A percentile compares a stretch with the other conserved stretches of the same genome.
Conservation (phyloP, 2,888 invertebrate genomes). For the Phrixothrix hirtus region DNA sequence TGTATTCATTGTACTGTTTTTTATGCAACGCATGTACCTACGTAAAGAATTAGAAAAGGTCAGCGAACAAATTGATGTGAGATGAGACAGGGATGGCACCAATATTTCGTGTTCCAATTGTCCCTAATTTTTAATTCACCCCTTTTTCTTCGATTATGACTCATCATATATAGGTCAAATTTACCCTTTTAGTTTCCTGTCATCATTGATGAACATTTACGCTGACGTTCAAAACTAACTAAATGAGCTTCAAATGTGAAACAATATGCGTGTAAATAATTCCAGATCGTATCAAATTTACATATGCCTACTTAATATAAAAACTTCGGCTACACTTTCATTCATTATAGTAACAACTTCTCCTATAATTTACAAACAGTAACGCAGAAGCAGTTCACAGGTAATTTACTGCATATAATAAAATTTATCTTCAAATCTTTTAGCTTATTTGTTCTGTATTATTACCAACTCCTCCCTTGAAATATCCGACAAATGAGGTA, state of each 20-base stretch:
- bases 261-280: too few species aligned
- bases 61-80: not conserved
- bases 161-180: constrained; percentile 36
- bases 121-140: constrained; percentile 29
- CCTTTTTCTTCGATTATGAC: constrained; percentile 33
- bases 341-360: constrained; percentile 11
- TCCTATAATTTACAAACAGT: constrained; percentile 16
- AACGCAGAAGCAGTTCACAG: constrained; percentile 27
- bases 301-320: not conserved
- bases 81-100: constrained; percentile 8
- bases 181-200: constrained; percentile 30
- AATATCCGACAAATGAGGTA: constrained; percentile 45
- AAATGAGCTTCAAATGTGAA: too few species aligned
- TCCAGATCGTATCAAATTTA: not conserved
- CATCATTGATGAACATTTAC: constrained; percentile 22
- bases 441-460: constrained; percentile 47
- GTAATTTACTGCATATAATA: constrained; percentile 31
- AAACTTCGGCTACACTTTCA: constrained; percentile 5
- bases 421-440: constrained; percentile 39
- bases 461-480: constrained; percentile 44
- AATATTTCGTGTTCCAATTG: constrained; percentile 2
- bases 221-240: too few species aligned
- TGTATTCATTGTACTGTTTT: constrained; percentile 11
- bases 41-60: constrained; percentile 11
- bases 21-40: not conserved